Percentiles rank a stretch among this genome's conserved stretches.
Evolutionary conservation across 2,888 invertebrate species (phyloP).

Genomic region (Epirrhoe alternata): DNA sequence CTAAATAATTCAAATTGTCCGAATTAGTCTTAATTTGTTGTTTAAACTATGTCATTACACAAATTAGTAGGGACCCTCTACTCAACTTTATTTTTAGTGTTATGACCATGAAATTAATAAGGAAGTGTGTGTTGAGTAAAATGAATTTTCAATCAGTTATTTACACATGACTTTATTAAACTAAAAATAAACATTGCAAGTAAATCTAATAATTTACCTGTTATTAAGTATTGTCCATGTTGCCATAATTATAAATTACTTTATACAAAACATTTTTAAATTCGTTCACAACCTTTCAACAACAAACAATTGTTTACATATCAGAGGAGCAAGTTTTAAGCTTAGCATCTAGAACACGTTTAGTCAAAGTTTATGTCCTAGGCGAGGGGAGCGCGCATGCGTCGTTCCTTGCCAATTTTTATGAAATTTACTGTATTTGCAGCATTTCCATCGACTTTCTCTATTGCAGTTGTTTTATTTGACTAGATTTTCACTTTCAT

Average conservation of each 20-base stretch:
- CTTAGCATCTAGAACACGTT: conserved; percentile 46
- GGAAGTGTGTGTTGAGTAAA: too few species aligned
- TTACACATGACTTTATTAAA: neutral
- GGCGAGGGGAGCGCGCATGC: conserved; percentile 61
- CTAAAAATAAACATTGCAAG: neutral
- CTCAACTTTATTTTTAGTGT: too few species aligned
- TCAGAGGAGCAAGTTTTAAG: conserved; percentile 23
- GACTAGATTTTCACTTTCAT: conserved; percentile 14
- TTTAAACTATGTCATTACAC: too few species aligned
- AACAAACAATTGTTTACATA: conserved; percentile 41
- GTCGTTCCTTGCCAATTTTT: conserved; percentile 58
- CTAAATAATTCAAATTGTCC: too few species aligned
- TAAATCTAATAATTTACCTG: conserved; percentile 15
- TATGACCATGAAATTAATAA: too few species aligned
- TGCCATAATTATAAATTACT: conserved; percentile 12
- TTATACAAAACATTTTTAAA: conserved; percentile 3
- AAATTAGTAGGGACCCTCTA: too few species aligned
- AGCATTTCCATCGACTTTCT: conserved; percentile 72
- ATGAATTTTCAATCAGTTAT: too few species aligned
- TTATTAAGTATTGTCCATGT: conserved; percentile 12
- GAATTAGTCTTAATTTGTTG: too few species aligned
- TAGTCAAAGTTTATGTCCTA: conserved; percentile 51
- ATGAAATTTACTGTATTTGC: conserved; percentile 56
- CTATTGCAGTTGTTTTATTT: conserved; percentile 41
- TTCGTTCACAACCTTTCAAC: conserved; percentile 23